Evolutionary conservation across 2,797 vertebrate species (phyloP).

Genomic region (Megaceryle alcyon): DNA sequence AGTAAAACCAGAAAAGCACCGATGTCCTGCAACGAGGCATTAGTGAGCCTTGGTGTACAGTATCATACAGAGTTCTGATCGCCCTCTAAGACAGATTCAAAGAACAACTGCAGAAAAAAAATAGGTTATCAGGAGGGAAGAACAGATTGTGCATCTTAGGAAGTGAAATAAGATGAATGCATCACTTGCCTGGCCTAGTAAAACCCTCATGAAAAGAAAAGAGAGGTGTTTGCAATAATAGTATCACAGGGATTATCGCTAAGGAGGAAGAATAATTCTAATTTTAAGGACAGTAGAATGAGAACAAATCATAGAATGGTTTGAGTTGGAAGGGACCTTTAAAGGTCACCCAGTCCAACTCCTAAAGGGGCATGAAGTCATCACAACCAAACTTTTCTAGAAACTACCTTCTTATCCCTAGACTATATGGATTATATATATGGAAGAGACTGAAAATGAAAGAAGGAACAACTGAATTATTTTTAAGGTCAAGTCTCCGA

Average conservation of each 20-base stretch:
- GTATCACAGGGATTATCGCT: not conserved
- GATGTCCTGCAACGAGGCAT: not conserved
- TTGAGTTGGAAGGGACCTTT: no score
- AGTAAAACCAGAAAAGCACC: not conserved
- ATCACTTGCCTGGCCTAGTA: not conserved
- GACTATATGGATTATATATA: not conserved
- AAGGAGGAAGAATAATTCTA: not conserved
- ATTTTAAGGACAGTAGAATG: not conserved
- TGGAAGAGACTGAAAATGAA: not conserved
- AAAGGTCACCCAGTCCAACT: no score
- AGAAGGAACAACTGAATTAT: not conserved
- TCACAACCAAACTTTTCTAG: not conserved
- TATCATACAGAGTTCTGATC: not conserved
- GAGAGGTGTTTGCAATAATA: not conserved
- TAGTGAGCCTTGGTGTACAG: not conserved
- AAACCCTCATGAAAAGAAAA: not conserved
- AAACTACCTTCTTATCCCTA: not conserved
- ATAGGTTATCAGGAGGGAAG: no score
- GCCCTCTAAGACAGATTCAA: not conserved
- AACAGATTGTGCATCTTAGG: not conserved
- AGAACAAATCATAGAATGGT: not conserved
- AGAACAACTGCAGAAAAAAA: not conserved
- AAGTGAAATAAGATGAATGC: not conserved
- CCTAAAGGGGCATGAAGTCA: not conserved
- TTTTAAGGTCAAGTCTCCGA: not conserved